Percentiles rank a stretch among this genome's conserved stretches.
Conservation (phyloP, 2,888 invertebrate species). For the Epistrophe grossulariae region DNA sequence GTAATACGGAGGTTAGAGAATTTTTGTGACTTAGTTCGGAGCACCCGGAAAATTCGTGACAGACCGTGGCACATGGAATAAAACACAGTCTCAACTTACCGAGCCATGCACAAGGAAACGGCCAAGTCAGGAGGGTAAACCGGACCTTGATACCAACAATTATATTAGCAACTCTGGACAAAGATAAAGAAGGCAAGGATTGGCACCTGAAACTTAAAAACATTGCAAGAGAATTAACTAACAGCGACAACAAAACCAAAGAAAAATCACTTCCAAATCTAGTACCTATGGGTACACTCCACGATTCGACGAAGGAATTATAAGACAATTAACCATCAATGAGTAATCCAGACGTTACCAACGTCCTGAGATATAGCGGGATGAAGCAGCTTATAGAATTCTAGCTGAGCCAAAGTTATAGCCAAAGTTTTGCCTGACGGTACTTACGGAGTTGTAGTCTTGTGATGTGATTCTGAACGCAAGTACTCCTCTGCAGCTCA, state of each 20-base stretch:
- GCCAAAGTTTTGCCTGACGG: too few species aligned
- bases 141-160: too few species aligned
- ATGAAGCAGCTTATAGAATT: background rate
- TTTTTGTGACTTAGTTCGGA: constrained; percentile 17
- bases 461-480: too few species aligned
- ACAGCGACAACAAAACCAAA: background rate
- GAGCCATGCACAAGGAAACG: too few species aligned
- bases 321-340: background rate
- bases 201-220: background rate
- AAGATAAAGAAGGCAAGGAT: too few species aligned
- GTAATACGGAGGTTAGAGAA: constrained; percentile 17
- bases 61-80: background rate
- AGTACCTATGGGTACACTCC: background rate
- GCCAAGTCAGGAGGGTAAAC: too few species aligned
- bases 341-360: background rate
- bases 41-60: background rate
- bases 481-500: too few species aligned
- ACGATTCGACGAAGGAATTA: background rate
- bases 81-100: too few species aligned
- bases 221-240: background rate
- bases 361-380: background rate
- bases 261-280: background rate
- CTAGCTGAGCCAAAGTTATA: background rate
- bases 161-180: too few species aligned
- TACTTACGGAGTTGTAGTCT: too few species aligned